Evolutionary conservation across 2,888 invertebrate genomes (phyloP), one percentile per base, ranked within the genome.

Genomic region (Eupithecia insigniata): DNA sequence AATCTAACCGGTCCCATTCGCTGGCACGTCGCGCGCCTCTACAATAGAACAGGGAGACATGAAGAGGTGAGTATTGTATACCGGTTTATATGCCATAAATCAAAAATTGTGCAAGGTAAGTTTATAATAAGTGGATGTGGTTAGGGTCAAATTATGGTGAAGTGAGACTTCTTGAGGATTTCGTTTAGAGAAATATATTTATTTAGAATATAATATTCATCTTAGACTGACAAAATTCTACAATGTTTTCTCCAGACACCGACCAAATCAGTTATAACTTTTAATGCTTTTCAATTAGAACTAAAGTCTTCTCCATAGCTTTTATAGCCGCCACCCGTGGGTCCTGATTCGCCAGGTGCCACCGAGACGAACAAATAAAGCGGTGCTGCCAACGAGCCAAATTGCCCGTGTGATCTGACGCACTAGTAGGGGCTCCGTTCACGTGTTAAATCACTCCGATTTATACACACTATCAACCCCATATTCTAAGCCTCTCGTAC

Each of bases 1-100:
- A 92, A 92, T 94, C 93, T 91, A 93, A 92, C 92, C 90, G 90
- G 91, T 88, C 92, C 88, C 82, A 89, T 91, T 90, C 87, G 89
- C 82, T 78, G 85, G 85, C 92, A 92, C 92, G 92, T 90, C 84
- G 87, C 82, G 83, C 83, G 78, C 80, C 87, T 87, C 84, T 81
- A 74, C 80, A 69, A 62, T 34, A 81, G 74, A 75, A 87, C 83
- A 85, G 51, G 61, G 71, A 74, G 72, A 62, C 66, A 76, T 39
- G 34, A 46, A 26, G 26, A 67, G 67, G 67, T 67, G 46, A 51
- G 22, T 39, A 32, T 62, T 62, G 32, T 62, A 34, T 22, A n/a
- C 62, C 36, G 22, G 36, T 64, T 36, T 64, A 16, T 22, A 14
- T 32, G 10, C n/a, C 61, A 34, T 62, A 34, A 62, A 62, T 62